Conservation (phyloP, 2,888 invertebrate species). For the Amphiduros pacificus region DNA sequence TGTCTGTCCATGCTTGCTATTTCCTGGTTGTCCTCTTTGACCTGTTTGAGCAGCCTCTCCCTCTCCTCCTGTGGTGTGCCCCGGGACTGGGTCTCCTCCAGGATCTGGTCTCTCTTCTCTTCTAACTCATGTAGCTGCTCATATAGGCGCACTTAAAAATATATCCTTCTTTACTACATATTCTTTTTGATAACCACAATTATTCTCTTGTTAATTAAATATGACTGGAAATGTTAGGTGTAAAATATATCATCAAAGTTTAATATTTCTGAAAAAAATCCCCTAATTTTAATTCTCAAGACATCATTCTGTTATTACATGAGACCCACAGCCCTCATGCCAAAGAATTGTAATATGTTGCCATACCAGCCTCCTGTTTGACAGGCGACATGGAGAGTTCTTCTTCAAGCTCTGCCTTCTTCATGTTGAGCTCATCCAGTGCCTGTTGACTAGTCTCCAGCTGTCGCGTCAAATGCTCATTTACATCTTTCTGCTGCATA, state of each 20-base stretch:
- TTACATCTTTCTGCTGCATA: conserved; percentile 60
- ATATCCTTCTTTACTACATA: neutral
- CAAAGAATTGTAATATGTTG: too few relatives aligned
- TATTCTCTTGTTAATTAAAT: too few relatives aligned
- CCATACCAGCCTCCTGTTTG: conserved; percentile 32
- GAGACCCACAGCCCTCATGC: too few relatives aligned
- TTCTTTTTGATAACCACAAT: neutral
- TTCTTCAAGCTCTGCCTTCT: conserved; percentile 70
- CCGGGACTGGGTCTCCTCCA: conserved; percentile 71
- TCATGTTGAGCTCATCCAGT: conserved; percentile 68
- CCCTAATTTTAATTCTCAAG: too few relatives aligned
- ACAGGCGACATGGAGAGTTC: conserved; percentile 29
- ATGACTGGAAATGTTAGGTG: too few relatives aligned
- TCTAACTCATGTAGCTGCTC: conserved; percentile 68
- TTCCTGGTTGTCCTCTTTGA: conserved; percentile 78
- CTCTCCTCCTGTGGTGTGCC: conserved; percentile 78
- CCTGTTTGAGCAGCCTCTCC: conserved; percentile 74
- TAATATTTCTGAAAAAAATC: too few relatives aligned
- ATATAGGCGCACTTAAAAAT: conserved; percentile 63
- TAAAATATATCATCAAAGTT: too few relatives aligned
- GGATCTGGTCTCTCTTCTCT: conserved; percentile 68
- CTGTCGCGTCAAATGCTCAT: conserved; percentile 56
- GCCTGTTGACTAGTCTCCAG: conserved; percentile 63
- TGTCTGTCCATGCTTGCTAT: conserved; percentile 78
- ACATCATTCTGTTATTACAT: too few relatives aligned